phyloP scores from a whole-genome alignment of 2,888 invertebrate genomes.

The Tetheella fluctuosa region DNA sequence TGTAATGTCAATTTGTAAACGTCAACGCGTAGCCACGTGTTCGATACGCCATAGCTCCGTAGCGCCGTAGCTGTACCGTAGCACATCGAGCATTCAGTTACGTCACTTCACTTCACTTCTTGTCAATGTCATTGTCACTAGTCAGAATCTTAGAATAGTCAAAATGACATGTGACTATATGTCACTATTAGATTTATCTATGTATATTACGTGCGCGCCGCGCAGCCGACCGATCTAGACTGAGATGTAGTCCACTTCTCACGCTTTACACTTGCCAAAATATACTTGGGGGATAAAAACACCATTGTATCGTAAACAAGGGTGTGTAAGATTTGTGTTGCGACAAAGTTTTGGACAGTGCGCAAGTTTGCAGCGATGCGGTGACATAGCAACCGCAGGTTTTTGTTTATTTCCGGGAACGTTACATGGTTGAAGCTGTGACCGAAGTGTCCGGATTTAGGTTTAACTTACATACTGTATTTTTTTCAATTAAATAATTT shows the following conservation, averaged over 20 bases:
- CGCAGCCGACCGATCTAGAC: conserved; percentile 69
- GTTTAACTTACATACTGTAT: background rate
- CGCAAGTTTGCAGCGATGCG: conserved; percentile 4
- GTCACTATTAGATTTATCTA: conserved; percentile 48
- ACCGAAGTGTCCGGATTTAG: background rate
- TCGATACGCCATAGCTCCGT: conserved; percentile 31
- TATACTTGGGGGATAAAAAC: conserved; percentile 61
- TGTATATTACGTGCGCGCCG: conserved; percentile 64
- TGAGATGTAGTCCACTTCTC: conserved; percentile 65
- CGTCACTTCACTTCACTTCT: conserved; percentile 24
- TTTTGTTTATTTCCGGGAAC: conserved; percentile 7
- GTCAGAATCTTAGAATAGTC: conserved; percentile 16
- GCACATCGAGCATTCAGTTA: conserved; percentile 36
- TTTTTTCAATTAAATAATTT: background rate
- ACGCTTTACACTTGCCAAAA: conserved; percentile 61
- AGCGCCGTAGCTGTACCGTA: conserved; percentile 24
- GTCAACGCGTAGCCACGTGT: conserved; percentile 41
- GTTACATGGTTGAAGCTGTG: background rate
- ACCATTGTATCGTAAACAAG: conserved; percentile 63
- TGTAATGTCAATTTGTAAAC: conserved; percentile 30
- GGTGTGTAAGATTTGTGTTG: conserved; percentile 52
- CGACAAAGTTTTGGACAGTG: conserved; percentile 11
- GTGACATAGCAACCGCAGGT: conserved; percentile 8
- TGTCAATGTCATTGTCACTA: conserved; percentile 38
- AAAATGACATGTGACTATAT: conserved; percentile 31